Evolutionary conservation across 2,113 vertebrate genomes (phyloP).

Genomic region (Uropsilus gracilis): DNA sequence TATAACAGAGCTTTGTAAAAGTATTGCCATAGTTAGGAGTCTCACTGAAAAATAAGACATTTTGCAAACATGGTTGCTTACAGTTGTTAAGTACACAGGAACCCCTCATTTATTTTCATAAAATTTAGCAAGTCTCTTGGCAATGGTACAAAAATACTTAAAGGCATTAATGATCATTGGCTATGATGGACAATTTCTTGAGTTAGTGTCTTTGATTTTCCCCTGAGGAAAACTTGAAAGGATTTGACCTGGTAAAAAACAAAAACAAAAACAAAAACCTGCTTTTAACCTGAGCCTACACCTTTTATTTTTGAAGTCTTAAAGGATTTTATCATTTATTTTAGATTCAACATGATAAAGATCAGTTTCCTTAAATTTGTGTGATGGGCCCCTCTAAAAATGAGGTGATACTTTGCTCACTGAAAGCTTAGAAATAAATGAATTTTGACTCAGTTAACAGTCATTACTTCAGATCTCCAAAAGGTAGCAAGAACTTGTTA

Average conservation of each 20-base stretch:
- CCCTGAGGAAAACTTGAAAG: conserved; percentile 46
- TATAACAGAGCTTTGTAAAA: not conserved
- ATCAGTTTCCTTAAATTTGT: conserved; percentile 65
- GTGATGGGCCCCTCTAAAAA: conserved; percentile 62
- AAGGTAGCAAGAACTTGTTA: not conserved
- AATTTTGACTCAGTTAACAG: conserved; percentile 69
- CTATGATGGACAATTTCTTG: conserved; percentile 25
- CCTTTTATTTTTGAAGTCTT: conserved; percentile 68
- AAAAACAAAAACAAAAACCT: too few relatives aligned
- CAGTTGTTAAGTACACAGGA: not conserved
- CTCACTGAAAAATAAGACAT: conserved; percentile 12
- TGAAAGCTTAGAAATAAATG: conserved; percentile 75
- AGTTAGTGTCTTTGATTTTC: conserved; percentile 55
- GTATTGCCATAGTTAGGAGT: not conserved
- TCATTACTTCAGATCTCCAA: not conserved
- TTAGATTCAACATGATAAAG: conserved; percentile 70
- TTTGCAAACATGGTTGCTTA: not conserved
- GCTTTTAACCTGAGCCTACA: conserved; percentile 64
- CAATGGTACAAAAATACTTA: conserved; percentile 32
- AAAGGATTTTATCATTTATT: conserved; percentile 58
- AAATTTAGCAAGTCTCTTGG: conserved; percentile 15
- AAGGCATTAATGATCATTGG: conserved; percentile 33
- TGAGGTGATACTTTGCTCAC: conserved; percentile 77
- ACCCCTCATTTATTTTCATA: conserved; percentile 14
- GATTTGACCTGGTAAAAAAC: conserved; percentile 48